phyloP scores from a whole-genome alignment of 2,797 vertebrate species.

The Syngnathus rostellatus region DNA sequence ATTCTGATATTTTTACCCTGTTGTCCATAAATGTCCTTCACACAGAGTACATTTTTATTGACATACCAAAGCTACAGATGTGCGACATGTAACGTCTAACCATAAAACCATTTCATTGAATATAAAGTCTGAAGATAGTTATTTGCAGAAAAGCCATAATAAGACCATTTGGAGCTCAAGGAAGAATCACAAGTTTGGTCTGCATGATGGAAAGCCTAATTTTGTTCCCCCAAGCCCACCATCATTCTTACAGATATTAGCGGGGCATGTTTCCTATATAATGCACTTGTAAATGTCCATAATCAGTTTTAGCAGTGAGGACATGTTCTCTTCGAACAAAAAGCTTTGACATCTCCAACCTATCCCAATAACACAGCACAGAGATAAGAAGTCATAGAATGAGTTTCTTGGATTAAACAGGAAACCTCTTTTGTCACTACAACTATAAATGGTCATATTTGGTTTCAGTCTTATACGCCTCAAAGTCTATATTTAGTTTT shows the following conservation, averaged over 20 bases:
- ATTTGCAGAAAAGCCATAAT: not conserved
- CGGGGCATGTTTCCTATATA: not conserved
- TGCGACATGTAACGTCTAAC: not conserved
- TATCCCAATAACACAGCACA: conserved; percentile 13
- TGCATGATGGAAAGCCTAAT: not conserved
- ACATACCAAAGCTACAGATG: not conserved
- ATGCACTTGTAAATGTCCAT: not conserved
- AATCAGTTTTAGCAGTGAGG: not conserved
- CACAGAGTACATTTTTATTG: not conserved
- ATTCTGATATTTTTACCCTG: not conserved
- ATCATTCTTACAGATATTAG: not conserved
- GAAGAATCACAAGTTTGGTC: not conserved
- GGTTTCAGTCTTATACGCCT: conserved; percentile 11
- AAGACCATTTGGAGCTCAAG: not conserved
- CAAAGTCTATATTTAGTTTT: not conserved
- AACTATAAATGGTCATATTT: conserved; percentile 9
- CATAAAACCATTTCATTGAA: not conserved
- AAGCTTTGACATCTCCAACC: not conserved
- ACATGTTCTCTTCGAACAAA: not conserved
- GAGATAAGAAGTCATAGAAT: conserved; percentile 39
- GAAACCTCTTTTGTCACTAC: conserved; percentile 29
- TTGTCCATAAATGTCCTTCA: not conserved
- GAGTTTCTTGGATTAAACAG: conserved; percentile 34
- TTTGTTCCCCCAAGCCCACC: not conserved
- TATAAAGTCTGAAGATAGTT: not conserved